Evolutionary conservation across 2,113 vertebrate species (phyloP).

Genomic region (Macrotis lagotis): DNA sequence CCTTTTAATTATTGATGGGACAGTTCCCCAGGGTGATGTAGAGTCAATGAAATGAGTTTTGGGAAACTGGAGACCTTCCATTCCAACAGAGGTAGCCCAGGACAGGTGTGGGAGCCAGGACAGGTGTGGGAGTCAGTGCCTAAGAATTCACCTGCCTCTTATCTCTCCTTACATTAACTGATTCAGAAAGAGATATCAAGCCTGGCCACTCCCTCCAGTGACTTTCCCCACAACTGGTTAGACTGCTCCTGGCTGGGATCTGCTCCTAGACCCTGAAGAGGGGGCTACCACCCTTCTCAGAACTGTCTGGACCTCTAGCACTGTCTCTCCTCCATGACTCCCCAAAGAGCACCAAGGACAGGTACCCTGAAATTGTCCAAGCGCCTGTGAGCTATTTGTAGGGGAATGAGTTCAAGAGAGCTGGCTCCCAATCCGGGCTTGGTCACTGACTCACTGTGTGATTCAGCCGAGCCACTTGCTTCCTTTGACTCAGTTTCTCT

Average conservation of each 20-base stretch:
- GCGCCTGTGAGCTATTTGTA: neutral
- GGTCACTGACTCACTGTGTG: neutral
- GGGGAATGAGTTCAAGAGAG: neutral
- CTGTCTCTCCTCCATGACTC: neutral
- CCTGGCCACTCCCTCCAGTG: neutral
- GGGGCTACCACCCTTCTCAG: neutral
- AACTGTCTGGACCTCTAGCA: neutral
- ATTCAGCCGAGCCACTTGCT: neutral
- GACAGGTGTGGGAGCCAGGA: neutral
- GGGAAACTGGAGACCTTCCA: neutral
- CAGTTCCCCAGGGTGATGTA: neutral
- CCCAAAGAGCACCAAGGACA: neutral
- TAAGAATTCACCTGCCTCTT: neutral
- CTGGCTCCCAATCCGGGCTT: neutral
- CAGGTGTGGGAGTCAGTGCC: neutral
- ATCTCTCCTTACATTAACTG: neutral
- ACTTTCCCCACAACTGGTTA: neutral
- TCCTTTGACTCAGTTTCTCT: neutral
- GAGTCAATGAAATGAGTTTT: neutral
- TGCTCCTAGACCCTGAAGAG: neutral
- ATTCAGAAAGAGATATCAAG: neutral
- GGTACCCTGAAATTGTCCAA: neutral
- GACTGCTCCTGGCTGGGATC: neutral
- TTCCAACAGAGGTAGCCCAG: neutral
- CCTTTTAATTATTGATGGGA: neutral